These are phyloP conservation scores for Botia kubotai DNA, from an alignment of 2,797 vertebrate genomes.

Conservation along the genomic window DNA sequence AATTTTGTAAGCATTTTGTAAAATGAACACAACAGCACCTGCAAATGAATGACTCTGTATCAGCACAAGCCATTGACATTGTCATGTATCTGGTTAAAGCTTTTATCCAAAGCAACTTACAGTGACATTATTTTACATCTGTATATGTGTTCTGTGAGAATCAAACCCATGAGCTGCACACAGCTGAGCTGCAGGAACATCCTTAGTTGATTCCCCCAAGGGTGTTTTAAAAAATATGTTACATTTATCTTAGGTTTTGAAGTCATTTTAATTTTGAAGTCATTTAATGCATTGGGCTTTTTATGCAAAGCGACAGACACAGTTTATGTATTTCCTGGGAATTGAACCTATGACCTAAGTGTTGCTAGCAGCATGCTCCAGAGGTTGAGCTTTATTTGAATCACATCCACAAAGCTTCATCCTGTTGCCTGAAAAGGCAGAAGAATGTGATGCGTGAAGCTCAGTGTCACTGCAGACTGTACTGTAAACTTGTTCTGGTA, in stretches of 20 bases:
- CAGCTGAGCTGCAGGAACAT: too few species aligned
- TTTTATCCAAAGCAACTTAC: too few species aligned
- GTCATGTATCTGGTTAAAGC: too few species aligned
- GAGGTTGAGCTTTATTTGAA: slow-evolving; percentile 54
- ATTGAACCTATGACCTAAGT: background rate
- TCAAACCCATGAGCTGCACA: too few species aligned
- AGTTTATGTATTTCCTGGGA: background rate
- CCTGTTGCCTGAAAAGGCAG: slow-evolving; percentile 78
- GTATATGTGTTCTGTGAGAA: too few species aligned
- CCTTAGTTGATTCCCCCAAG: too few species aligned
- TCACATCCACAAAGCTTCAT: slow-evolving; percentile 46
- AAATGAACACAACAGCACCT: background rate
- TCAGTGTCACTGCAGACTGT: slow-evolving; percentile 60
- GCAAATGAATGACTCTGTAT: background rate
- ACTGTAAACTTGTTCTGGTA: slow-evolving; percentile 71
- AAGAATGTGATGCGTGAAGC: slow-evolving; percentile 74
- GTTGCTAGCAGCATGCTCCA: background rate
- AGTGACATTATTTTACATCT: too few species aligned
- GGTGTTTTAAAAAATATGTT: background rate
- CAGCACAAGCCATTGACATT: too few species aligned
- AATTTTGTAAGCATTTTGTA: too few species aligned
- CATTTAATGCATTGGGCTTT: background rate
- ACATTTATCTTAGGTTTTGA: too few species aligned
- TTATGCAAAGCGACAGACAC: too few species aligned
- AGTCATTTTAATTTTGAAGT: too few species aligned